A percentile compares a stretch with the other conserved stretches of the same genome.
Evolutionary conservation across 2,888 invertebrate genomes (phyloP).

Genomic region (Tenthredo amoena): DNA sequence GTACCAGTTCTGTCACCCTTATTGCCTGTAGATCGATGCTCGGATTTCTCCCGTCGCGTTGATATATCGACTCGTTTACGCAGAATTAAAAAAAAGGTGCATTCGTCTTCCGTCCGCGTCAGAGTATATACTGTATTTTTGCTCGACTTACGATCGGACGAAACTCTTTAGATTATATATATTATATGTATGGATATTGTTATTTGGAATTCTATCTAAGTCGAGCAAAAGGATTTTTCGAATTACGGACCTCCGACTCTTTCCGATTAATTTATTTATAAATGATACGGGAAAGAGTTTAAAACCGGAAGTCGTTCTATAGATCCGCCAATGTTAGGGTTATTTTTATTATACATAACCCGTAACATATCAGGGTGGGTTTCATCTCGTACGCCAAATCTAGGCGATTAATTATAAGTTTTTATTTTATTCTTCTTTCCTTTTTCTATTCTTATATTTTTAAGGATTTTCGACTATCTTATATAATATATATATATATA

Average conservation of each 20-base stretch:
- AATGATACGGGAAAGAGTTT: constrained; percentile 25
- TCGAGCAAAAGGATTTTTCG: constrained; percentile 21
- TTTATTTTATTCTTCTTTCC: neutral
- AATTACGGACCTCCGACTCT: constrained; percentile 38
- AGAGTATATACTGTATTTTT: neutral
- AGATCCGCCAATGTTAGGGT: constrained; percentile 27
- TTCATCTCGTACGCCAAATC: constrained; percentile 35
- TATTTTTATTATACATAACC: constrained; percentile 1
- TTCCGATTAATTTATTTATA: constrained; percentile 4
- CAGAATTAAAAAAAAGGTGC: neutral
- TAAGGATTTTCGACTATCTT: neutral
- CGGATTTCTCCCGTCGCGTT: accelerated
- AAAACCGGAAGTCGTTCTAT: constrained; percentile 33
- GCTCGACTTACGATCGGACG: constrained; percentile 42
- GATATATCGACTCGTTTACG: too few species aligned
- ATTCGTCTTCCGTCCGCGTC: constrained; percentile 24
- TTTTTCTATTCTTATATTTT: neutral
- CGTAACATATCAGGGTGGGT: constrained; percentile 3
- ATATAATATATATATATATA: neutral
- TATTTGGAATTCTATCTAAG: constrained; percentile 31
- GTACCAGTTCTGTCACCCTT: constrained; percentile 99
- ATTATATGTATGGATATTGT: neutral
- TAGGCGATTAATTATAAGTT: constrained; percentile 33
- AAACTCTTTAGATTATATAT: neutral
- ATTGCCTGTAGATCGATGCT: constrained; percentile 84